A percentile compares a stretch with the other conserved stretches of the same genome.
Conservation (phyloP, 2,797 vertebrate genomes). For the Malacoraja senta region DNA sequence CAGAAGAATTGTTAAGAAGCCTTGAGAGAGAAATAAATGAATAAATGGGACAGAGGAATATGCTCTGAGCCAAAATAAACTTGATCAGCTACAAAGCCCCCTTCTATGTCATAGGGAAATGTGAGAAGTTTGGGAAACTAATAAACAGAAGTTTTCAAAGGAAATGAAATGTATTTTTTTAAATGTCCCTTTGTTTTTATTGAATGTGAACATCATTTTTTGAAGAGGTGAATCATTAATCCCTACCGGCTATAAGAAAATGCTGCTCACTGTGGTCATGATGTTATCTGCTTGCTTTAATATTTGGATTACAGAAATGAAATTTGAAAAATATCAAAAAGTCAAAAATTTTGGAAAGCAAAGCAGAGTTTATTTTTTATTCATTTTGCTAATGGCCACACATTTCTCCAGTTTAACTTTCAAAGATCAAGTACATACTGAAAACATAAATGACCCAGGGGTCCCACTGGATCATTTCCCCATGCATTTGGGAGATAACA, state of each 20-base stretch:
- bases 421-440: not conserved
- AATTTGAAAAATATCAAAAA: not conserved
- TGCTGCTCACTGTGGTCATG: not conserved
- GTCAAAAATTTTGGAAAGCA: not conserved
- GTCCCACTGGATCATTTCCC: not conserved
- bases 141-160: no score
- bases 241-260: no score
- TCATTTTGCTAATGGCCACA: not conserved
- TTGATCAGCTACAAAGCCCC: not conserved
- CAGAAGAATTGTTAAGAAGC: not conserved
- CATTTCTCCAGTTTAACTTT: not conserved
- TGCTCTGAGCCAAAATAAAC: not conserved
- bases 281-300: not conserved
- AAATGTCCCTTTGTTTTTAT: no score
- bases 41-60: no score
- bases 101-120: not conserved
- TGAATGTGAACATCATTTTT: no score
- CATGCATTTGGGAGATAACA: not conserved
- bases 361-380: not conserved
- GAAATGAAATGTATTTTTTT: no score
- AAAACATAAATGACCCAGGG: not conserved
- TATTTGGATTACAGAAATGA: not conserved
- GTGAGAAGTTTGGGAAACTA: no score
- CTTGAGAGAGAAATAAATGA: not conserved
- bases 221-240: no score